Conservation (phyloP, 2,888 invertebrate genomes). For the Volucella inanis region DNA sequence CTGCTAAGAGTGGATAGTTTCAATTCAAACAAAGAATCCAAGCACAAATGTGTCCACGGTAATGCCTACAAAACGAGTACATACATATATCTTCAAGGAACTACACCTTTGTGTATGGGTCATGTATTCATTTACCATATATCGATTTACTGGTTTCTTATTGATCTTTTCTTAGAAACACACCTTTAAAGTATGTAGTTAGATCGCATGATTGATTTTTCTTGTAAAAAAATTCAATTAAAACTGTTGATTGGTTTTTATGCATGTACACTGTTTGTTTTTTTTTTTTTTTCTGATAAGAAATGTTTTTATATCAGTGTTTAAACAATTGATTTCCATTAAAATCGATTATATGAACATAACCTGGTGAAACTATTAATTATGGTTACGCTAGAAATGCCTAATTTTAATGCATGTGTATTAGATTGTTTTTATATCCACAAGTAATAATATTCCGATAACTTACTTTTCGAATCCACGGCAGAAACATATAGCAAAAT, state of each 20-base stretch:
- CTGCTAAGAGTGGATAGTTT: no score
- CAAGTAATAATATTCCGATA: neutral
- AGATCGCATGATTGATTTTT: slow-evolving; percentile 21
- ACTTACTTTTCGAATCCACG: slow-evolving; percentile 64
- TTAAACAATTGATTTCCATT: no score
- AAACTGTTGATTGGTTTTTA: neutral
- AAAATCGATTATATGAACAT: no score
- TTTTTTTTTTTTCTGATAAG: neutral
- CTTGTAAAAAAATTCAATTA: slow-evolving; percentile 26
- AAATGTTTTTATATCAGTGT: neutral
- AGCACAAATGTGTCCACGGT: no score
- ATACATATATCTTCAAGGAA: neutral
- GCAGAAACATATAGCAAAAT: slow-evolving; percentile 13
- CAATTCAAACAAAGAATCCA: no score
- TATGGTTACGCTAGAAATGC: no score
- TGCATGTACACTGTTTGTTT: neutral
- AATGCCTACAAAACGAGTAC: no score
- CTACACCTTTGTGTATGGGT: neutral
- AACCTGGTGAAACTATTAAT: no score
- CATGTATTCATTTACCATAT: neutral
- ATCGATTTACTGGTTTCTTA: neutral
- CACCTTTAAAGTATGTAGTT: neutral
- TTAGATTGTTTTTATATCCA: neutral
- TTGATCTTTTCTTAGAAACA: neutral
- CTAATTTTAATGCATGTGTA: neutral